Percentiles rank a stretch among this genome's conserved stretches.
phyloP scores from a whole-genome alignment of 92 coral and sea anemone genomes.

The Porites lobata region DNA sequence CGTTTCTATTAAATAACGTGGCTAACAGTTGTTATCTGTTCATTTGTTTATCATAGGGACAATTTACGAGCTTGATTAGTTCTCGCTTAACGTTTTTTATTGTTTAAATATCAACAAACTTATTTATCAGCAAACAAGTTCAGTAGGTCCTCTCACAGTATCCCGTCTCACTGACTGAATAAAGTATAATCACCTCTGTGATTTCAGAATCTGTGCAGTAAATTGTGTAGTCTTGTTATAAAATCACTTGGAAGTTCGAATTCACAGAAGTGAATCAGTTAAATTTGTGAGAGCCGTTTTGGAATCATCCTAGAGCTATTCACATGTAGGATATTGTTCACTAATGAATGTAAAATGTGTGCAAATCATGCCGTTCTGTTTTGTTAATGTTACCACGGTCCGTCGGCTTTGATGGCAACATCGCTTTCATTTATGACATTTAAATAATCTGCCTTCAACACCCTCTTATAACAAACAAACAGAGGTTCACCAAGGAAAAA shows the following conservation, averaged over 20 bases:
- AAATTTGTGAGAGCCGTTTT: not conserved
- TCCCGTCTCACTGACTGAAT: not conserved
- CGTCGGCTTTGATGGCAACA: constrained; percentile 9
- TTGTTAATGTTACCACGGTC: constrained; percentile 11
- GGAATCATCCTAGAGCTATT: not conserved
- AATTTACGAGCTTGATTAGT: constrained; percentile 2
- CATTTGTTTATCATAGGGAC: not conserved
- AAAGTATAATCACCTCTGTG: no score
- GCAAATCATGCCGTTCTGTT: no score
- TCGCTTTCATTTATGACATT: not conserved
- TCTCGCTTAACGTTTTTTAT: not conserved
- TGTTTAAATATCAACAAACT: not conserved
- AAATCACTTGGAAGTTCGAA: not conserved
- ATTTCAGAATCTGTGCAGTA: no score
- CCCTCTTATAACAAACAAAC: constrained; percentile 32
- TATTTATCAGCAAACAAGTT: not conserved
- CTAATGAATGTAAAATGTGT: no score
- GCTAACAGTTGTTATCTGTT: not conserved
- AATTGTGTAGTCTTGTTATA: not conserved
- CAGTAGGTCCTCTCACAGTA: not conserved
- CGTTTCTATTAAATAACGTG: not conserved
- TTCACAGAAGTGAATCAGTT: not conserved
- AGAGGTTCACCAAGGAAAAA: constrained; percentile 6
- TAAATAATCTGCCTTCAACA: constrained; percentile 46
- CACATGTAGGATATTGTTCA: not conserved